Conservation (phyloP, 1,140 invertebrate species). For the Rhynchophorus ferrugineus region DNA sequence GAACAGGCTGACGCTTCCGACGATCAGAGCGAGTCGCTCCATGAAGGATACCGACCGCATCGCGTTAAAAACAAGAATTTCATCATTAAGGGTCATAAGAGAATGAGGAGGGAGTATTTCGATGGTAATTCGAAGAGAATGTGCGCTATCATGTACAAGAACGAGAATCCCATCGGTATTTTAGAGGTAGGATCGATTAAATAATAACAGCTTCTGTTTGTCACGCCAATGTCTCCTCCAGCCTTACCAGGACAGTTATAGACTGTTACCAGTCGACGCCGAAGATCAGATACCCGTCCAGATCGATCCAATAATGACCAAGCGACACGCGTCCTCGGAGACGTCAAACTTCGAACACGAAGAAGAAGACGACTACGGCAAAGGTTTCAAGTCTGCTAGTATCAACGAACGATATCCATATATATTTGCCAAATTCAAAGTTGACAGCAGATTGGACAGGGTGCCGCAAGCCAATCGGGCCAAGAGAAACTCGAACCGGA, state of each 20-base stretch:
- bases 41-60: conserved; percentile 13
- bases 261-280: conserved; percentile 24
- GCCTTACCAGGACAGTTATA: conserved; percentile 27
- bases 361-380: conserved; percentile 12
- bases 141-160: conserved; percentile 33
- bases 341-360: neutral
- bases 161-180: conserved; percentile 35
- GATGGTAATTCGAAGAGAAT: neutral
- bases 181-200: conserved; percentile 28
- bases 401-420: conserved; percentile 25
- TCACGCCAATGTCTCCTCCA: conserved; percentile 17
- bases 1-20: conserved; percentile 6
- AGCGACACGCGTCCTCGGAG: neutral
- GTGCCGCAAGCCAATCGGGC: neutral
- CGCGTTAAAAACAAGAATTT: conserved; percentile 3
- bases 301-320: conserved; percentile 10
- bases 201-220: neutral
- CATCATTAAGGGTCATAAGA: neutral
- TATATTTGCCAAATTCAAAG: conserved; percentile 30
- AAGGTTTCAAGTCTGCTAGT: conserved; percentile 2
- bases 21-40: conserved; percentile 5
- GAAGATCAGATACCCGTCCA: conserved; percentile 20
- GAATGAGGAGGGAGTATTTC: neutral
- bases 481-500: conserved; percentile 10
- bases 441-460: conserved; percentile 23